These are phyloP conservation scores for Druon quercuslanigerum DNA, from an alignment of 1,140 invertebrate species.

Conservation along the genomic window DNA sequence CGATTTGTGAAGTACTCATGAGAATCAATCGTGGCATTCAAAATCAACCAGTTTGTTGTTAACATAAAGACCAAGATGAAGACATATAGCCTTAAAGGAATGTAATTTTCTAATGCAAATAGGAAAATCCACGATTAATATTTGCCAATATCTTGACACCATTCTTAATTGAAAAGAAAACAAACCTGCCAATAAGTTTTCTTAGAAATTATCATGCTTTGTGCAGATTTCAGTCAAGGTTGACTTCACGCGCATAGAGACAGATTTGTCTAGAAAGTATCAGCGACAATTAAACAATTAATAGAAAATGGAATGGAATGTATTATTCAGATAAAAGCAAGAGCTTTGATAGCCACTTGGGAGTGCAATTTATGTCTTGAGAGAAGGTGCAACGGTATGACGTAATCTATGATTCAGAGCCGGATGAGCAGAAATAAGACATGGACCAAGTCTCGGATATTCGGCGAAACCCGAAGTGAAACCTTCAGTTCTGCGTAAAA, in stretches of 20 bases:
- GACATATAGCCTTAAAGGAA: too few relatives aligned
- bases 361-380: conserved; percentile 17
- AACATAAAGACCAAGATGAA: too few relatives aligned
- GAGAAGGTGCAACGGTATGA: conserved; percentile 15
- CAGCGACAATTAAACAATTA: conserved; percentile 10
- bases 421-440: conserved; percentile 30
- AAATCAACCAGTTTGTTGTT: too few relatives aligned
- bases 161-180: conserved; percentile 14
- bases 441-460: conserved; percentile 7
- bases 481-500: neutral
- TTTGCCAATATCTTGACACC: conserved; percentile 1
- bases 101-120: too few relatives aligned
- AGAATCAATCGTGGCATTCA: too few relatives aligned
- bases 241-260: conserved; percentile 5
- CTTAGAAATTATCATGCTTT: neutral
- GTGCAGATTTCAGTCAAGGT: conserved; percentile 10
- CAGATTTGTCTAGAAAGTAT: neutral
- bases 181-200: neutral
- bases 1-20: too few relatives aligned
- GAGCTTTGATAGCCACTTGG: neutral
- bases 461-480: neutral
- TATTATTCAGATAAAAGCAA: neutral
- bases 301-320: neutral
- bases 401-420: conserved; percentile 29
- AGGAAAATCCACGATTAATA: neutral